These are phyloP conservation scores for Platysteira castanea DNA, from an alignment of 2,113 vertebrate genomes.

Conservation along the genomic window DNA sequence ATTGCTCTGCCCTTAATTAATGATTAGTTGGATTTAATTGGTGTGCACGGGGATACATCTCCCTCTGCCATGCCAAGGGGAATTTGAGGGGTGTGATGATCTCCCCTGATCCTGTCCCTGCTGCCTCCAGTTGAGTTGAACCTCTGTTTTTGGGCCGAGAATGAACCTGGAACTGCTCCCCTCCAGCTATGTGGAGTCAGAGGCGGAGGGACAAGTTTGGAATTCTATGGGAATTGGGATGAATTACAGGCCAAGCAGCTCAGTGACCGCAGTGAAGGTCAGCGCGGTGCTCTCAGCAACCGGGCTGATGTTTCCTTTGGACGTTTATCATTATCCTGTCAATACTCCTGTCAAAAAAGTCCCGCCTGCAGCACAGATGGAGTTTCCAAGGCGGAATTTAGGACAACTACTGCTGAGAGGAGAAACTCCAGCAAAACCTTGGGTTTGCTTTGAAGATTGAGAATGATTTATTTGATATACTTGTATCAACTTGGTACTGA, in stretches of 20 bases:
- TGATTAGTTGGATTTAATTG: background rate
- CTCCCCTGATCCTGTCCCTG: background rate
- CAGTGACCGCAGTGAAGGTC: background rate
- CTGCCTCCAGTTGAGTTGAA: background rate
- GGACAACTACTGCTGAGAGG: background rate
- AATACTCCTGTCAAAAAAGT: background rate
- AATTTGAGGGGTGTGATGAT: too few species aligned
- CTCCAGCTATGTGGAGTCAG: rapidly evolving
- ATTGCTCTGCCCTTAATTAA: background rate
- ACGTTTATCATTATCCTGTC: background rate
- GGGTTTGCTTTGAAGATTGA: background rate
- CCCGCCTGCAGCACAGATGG: background rate
- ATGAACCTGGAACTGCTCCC: background rate
- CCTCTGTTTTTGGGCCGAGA: background rate
- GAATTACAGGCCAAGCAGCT: background rate
- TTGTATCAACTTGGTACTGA: background rate
- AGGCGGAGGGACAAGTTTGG: background rate
- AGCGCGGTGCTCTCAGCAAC: rapidly evolving
- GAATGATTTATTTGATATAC: background rate
- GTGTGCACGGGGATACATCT: background rate
- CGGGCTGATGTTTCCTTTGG: background rate
- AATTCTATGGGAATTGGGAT: background rate
- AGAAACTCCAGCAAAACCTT: background rate
- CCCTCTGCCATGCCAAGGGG: background rate
- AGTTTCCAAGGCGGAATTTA: background rate